Evolutionary conservation across 2,888 invertebrate species (phyloP), one percentile per base, ranked within the genome.

Genomic region (Sycophila texana): DNA sequence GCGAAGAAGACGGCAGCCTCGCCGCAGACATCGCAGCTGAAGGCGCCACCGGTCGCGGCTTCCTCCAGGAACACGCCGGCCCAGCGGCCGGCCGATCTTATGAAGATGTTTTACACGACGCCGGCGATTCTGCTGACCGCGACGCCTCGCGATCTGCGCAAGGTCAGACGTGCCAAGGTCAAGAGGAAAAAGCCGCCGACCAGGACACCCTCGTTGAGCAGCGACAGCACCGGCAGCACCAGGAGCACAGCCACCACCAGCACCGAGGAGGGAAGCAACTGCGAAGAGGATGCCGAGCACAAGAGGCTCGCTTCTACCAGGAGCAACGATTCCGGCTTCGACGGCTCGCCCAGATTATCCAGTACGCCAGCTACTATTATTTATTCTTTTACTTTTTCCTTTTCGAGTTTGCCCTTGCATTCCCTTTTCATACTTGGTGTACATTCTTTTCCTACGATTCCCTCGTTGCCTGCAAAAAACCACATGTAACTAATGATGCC

Each of bases 291-390:
- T 63, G 83, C 83, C n/a, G 89, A 87, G 58, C 88, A 87, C 57
- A 92, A 93, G 84, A 92, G 93, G 86, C 92, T 93, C 90, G 92
- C 92, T 67, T 95, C 95, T 77, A 96, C 95, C 81, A 95, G 95
- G 86, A 96, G 96, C 86, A 95, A 95, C 90, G 96, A 96, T 91
- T 96, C 96, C 79, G 96, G 96, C 84, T 96, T 96, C 90, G 95
- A 96, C 80, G 90, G 90, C 79, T 90, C 90, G 75, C 90, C 90
- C 77, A 88, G 89, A 85, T 87, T 90, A 79, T 90, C 88, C 84
- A 90, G 90, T 90, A 90, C 85, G 86, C 16, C 5, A 70, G 16
- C 20, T 51, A 72, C 61, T 70, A 1, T 26, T 78, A 66, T 73
- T 79, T 79, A 16, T 13, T 49, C 7, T 55, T 61, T 61, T 74